Conservation (phyloP, 2,797 vertebrate species). For the Eospalax fontanierii region DNA sequence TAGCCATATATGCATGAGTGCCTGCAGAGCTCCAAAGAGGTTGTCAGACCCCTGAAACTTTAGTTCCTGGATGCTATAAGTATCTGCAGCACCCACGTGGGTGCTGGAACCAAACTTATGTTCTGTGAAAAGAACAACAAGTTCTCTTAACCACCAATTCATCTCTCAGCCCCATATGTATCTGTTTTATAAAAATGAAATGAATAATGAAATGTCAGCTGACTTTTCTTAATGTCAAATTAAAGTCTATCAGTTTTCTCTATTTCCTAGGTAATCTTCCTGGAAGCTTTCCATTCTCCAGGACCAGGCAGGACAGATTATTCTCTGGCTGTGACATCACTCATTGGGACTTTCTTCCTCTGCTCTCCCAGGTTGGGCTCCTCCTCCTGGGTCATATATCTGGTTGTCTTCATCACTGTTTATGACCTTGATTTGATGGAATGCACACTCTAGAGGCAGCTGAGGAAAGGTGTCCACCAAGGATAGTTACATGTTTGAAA, state of each 20-base stretch:
- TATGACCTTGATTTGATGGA: constrained; percentile 65
- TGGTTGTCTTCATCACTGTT: constrained; percentile 46
- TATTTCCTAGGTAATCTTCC: constrained; percentile 7
- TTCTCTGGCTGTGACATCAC: constrained; percentile 37
- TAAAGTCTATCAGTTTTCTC: not conserved
- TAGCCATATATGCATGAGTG: not conserved
- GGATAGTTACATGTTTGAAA: constrained; percentile 60
- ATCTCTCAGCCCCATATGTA: not conserved
- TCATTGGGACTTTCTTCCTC: constrained; percentile 28
- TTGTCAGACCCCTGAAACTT: not conserved
- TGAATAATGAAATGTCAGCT: not conserved
- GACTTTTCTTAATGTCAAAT: constrained; percentile 56
- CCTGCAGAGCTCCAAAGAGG: not conserved
- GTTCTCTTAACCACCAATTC: not conserved
- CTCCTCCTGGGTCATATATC: constrained; percentile 6
- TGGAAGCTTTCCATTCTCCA: not conserved
- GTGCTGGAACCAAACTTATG: too few species aligned
- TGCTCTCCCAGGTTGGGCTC: constrained; percentile 24
- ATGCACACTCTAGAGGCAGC: constrained; percentile 6
- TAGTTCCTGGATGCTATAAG: not conserved
- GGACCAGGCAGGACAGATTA: not conserved
- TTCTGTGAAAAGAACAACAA: not conserved
- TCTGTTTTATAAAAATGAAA: constrained; percentile 21
- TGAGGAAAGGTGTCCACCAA: constrained; percentile 25
- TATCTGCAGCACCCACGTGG: too few species aligned